phyloP scores from a whole-genome alignment of 37 sponge, comb jelly and placozoan species.

The Bolinopsis microptera region DNA sequence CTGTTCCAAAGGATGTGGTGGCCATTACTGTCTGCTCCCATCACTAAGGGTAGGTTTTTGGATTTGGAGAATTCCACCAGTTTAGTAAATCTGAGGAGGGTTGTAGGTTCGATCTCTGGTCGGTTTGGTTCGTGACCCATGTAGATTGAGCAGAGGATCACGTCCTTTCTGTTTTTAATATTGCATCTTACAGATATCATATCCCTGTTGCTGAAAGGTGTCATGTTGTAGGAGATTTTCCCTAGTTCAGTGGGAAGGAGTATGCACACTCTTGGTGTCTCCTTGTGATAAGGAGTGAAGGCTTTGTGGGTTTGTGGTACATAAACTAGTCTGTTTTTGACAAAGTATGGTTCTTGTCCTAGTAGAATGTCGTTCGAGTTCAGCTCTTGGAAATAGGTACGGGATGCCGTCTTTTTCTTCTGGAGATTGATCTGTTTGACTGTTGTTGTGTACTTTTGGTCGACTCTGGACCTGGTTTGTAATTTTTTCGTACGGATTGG shows the following conservation, averaged over 20 bases:
- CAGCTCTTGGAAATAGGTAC: too few relatives aligned
- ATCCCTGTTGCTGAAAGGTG: background rate
- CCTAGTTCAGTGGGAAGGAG: background rate
- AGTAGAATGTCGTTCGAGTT: too few relatives aligned
- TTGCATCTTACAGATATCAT: background rate
- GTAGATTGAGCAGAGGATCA: background rate
- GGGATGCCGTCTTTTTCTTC: too few relatives aligned
- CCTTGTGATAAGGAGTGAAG: background rate
- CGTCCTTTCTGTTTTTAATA: background rate
- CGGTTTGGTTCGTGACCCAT: background rate
- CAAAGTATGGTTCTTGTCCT: background rate
- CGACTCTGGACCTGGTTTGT: too few relatives aligned
- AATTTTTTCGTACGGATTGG: too few relatives aligned
- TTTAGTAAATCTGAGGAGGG: background rate
- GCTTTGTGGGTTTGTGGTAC: background rate
- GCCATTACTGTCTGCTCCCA: background rate
- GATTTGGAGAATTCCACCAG: background rate
- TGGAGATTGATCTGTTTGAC: too few relatives aligned
- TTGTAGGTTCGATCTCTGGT: background rate
- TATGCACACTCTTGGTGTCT: constrained; percentile 1
- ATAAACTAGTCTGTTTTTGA: background rate
- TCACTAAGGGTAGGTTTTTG: background rate
- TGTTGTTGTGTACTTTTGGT: too few relatives aligned
- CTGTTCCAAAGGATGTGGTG: background rate
- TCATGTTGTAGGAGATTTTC: background rate